Base-by-base conservation (phyloP, 2,888 invertebrate species). In the Caprella mutica region DNA sequence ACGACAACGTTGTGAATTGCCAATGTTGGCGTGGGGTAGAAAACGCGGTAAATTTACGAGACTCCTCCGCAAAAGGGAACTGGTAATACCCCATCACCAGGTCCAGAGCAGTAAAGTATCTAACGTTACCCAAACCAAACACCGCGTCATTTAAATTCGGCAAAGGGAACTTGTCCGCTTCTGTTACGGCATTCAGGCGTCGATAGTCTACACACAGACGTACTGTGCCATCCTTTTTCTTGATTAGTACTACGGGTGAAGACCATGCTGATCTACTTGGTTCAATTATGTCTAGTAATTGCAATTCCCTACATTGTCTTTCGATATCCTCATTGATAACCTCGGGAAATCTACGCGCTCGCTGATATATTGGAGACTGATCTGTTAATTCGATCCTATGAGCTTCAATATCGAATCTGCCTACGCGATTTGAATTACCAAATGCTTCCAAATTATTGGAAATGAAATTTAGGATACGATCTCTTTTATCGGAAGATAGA, bases 51-150 rank as follows among this genome's bases (percentile, higher is more conserved):
- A 40, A 6, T n/a, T 40, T 21, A 19, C 21, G 21, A n/a, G 24
- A 24, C 23, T 43, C 14, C 5, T 43, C 43, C 21, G 21, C 43
- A 8, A 21, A 26, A 9, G 40, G 40, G 40, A 40, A 19, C 21
- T 40, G 40, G n/a, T 40, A 40, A 40, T 19, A 40, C 5, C 43
- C 23, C 5, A 23, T 14, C 23, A 43, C 50, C 3, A 50, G 26
- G 21, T 50, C 50, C 29, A 50, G 29, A 21, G 26, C 33, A 19
- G 50, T 50, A n/a, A 50, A 50, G n/a, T 48, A 30, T 29, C 33
- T 50, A 19, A 50, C 50, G n/a, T 33, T 33, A 33, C 19, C 30
- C 4, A 50, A 33, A 3, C 50, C 50, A 50, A 50, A 50, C 14
- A 50, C 50, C n/a, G 50, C 29, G 33, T 50, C 29, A n/a, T 17